Base-by-base conservation (phyloP, 2,888 invertebrate genomes). In the Sepioteuthis lessoniana region DNA sequence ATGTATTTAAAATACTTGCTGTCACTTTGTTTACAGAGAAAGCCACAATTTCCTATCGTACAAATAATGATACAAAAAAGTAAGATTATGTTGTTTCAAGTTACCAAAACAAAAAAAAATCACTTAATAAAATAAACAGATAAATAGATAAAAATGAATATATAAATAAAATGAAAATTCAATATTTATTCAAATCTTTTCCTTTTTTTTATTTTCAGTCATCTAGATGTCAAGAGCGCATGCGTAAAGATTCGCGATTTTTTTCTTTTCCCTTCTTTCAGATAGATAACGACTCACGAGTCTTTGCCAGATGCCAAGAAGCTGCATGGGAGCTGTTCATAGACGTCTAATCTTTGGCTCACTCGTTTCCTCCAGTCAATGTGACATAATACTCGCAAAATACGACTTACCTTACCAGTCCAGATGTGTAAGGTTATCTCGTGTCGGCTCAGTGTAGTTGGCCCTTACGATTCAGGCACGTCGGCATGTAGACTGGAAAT, bases 331-430 rank as follows among this genome's bases (percentile, higher is more conserved):
- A n/a, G n/a, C 76, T 76, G 76, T 35, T 76, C 76, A 76, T 76
- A 76, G 35, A 76, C 76, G n/a, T 76, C 76, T 76, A 76, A 76
- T 76, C 76, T n/a, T 76, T 76, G 76, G 76, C n/a, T 76, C 16
- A 76, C 76, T 76, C n/a, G n/a, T 19, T 76, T 76, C 76, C 76
- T 76, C 35, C 16, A 76, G 76, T 76, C 76, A 35, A n/a, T 76
- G 76, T 76, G 76, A 76, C 76, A 76, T 76, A 76, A 76, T 76
- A 76, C 76, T 76, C 76, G n/a, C n/a, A 76, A 76, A 76, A 76
- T 76, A 16, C 76, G n/a, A 76, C n/a, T 76, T 76, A 76, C 76
- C 76, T 76, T 76, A 76, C n/a, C 76, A n/a, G 76, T 76, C 76
- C 76, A 76, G 76, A 76, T 76, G 76, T 76, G 76, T 76, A n/a